Base-by-base conservation (phyloP, 2,113 vertebrate genomes). In the Cryptotis parvus region DNA sequence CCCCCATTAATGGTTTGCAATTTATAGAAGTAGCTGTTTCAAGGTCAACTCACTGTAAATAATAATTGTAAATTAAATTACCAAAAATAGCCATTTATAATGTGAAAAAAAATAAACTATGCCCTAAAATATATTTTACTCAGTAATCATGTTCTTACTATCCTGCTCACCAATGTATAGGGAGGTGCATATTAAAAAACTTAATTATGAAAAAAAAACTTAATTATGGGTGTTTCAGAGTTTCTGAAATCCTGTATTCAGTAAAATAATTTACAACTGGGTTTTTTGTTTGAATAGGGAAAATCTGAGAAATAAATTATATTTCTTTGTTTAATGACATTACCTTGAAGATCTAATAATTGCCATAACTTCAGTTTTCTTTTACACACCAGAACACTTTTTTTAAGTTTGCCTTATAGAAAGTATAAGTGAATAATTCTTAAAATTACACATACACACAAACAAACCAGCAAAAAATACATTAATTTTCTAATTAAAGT, bases 21-120 rank as follows among this genome's bases (percentile, higher is more conserved):
- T 35, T 81, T 87, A 70, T 55, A 90, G 8, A 8, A 84, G 9
- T 27, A 66, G 6, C 15, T 87, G 41, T 69, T 84, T 94, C 75
- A 22, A 74, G 6, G 79, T 15, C 5, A 41, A 55, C 0, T 37
- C 88, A 4, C 6, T 84, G 14, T 37, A 35, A 87, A 26, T 41
- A 66, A 58, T 20, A 78, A 74, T 15, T 68, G 8, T 29, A 68
- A 43, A 81, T 81, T 16, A 68, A 43, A 81, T 84, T 72, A 76
- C 41, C 9, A 84, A 45, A 74, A 78, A 22, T 43, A 41, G 10
- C 49, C 29, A 22, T 9, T 55, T 37, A 58, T 31, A 58, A 68
- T 20, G 3, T 74, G 66, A 87, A 37, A 55, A 65, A 12, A 80
- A 80, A 4, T 22, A 82, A 87, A 20, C 27, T 41, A 72, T 63